Percentiles rank a stretch among this genome's conserved stretches.
These are phyloP conservation scores for Epizoanthus rinbou DNA, from an alignment of 92 coral and sea anemone species.

Conservation along the genomic window DNA sequence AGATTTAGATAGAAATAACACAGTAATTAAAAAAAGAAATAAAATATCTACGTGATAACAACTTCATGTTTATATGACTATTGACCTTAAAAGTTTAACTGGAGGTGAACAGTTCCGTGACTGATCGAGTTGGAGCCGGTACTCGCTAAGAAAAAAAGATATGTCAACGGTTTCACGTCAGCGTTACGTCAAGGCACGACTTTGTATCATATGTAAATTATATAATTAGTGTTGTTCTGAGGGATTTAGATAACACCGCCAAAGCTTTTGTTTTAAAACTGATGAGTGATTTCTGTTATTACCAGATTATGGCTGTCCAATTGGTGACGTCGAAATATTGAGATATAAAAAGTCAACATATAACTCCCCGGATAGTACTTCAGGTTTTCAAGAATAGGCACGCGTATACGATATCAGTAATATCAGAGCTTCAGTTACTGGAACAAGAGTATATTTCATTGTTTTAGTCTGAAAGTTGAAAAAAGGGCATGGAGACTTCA, in stretches of 20 bases:
- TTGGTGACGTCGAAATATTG: slow-evolving; percentile 14
- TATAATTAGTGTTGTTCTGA: slow-evolving; percentile 7
- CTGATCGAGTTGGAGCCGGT: slow-evolving; percentile 6
- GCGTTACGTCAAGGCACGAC: slow-evolving; percentile 15
- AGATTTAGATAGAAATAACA: too few species aligned
- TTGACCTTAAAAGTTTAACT: neutral
- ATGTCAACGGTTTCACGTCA: neutral
- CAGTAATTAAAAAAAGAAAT: neutral
- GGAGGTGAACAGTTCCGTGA: neutral
- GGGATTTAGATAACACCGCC: neutral
- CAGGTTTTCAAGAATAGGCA: slow-evolving; percentile 9
- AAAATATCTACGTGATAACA: slow-evolving; percentile 6
- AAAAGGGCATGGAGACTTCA: slow-evolving; percentile 16
- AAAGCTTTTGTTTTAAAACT: neutral
- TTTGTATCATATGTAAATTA: neutral
- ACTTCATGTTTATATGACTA: neutral
- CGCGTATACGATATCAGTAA: neutral
- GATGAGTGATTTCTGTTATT: slow-evolving; percentile 6
- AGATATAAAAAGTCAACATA: slow-evolving; percentile 31
- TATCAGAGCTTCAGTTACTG: neutral
- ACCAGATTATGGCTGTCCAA: slow-evolving; percentile 26
- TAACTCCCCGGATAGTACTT: neutral
- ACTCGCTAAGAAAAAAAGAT: neutral
- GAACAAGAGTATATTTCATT: neutral
- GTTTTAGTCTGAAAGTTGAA: too few species aligned